Percentiles rank a stretch among this genome's conserved stretches.
Evolutionary conservation across 1,140 invertebrate species (phyloP).

Genomic region (Drosophila lacteicornis): DNA sequence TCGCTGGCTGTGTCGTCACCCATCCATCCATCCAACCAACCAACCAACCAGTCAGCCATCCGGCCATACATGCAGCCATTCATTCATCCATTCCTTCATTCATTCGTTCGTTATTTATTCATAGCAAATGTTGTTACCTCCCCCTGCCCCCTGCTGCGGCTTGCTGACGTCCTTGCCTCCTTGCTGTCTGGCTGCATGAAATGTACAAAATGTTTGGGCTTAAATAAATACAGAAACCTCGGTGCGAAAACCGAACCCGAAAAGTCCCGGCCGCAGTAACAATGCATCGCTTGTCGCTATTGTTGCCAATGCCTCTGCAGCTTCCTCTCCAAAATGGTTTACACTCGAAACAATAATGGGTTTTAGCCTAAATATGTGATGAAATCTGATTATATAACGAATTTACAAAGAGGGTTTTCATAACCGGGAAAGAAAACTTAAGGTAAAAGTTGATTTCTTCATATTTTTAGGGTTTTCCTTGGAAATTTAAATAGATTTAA

Average conservation of each 20-base stretch:
- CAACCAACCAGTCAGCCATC: neutral
- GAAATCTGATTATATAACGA: neutral
- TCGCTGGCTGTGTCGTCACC: slow-evolving; percentile 40
- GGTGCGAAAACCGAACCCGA: slow-evolving; percentile 49
- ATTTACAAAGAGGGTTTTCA: neutral
- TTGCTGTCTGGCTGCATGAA: slow-evolving; percentile 64
- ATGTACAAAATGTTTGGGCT: slow-evolving; percentile 60
- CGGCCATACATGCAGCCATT: neutral
- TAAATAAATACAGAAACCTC: slow-evolving; percentile 72
- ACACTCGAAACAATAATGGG: slow-evolving; percentile 1
- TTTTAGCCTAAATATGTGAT: neutral
- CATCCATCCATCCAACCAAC: slow-evolving; percentile 5
- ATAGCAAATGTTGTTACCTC: slow-evolving; percentile 61
- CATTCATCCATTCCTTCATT: slow-evolving; percentile 37
- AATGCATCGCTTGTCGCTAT: slow-evolving; percentile 67
- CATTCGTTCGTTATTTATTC: slow-evolving; percentile 75
- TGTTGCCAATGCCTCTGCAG: slow-evolving; percentile 54
- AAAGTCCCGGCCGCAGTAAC: slow-evolving; percentile 62
- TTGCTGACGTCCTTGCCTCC: neutral
- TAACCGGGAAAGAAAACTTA: too few relatives aligned
- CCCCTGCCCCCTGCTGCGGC: neutral
- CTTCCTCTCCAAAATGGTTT: slow-evolving; percentile 1
- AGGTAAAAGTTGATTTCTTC: neutral
- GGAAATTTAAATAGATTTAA: too few relatives aligned
- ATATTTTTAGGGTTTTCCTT: neutral